Percentiles rank a stretch among this genome's conserved stretches.
Evolutionary conservation across 2,113 vertebrate species (phyloP).

Genomic region (Oncorhynchus tshawytscha): DNA sequence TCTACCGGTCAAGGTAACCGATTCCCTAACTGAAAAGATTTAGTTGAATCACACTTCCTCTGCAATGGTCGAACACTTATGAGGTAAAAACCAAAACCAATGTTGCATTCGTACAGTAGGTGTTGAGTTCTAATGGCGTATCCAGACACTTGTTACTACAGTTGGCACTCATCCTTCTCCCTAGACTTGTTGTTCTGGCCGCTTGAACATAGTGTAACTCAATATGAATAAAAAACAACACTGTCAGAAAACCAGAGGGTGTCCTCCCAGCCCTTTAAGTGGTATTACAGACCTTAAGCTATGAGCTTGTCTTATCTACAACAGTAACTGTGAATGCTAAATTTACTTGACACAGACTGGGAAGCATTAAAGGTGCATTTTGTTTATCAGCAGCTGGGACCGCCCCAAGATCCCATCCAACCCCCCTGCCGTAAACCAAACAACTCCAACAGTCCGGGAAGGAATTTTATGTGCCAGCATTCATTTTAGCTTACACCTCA

Average conservation of each 20-base stretch:
- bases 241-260: too few relatives aligned
- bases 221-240: too few relatives aligned
- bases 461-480: conserved; percentile 6
- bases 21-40: not conserved
- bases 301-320: not conserved
- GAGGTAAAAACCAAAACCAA: too few relatives aligned
- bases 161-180: too few relatives aligned
- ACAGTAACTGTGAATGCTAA: not conserved
- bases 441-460: conserved; percentile 2
- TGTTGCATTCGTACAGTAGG: too few relatives aligned
- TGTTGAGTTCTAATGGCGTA: too few relatives aligned
- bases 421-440: conserved; percentile 30
- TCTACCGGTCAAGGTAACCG: not conserved
- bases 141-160: not conserved
- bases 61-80: too few relatives aligned
- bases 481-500: not conserved
- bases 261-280: not conserved
- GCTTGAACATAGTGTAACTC: too few relatives aligned
- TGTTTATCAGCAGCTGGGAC: not conserved
- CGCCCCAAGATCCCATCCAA: conserved; percentile 5
- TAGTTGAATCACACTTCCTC: not conserved
- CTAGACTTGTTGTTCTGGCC: too few relatives aligned
- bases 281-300: not conserved
- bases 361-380: not conserved
- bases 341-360: not conserved